Conservation (phyloP, 1,140 invertebrate genomes). For the Campoletis sonorensis region DNA sequence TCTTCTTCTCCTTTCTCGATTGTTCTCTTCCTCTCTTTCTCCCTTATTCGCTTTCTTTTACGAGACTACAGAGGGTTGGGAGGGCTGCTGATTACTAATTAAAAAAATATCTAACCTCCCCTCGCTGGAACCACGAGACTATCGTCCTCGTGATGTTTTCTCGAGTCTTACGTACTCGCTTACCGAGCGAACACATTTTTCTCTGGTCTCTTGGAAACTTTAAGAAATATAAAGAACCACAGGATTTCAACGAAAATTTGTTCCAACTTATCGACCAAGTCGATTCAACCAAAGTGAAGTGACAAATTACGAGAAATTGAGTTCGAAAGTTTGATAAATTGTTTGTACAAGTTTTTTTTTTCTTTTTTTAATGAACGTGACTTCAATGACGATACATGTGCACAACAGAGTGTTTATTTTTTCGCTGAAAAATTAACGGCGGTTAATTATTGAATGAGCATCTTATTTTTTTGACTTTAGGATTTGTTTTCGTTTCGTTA, state of each 20-base stretch:
- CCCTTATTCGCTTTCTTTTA: constrained; percentile 36
- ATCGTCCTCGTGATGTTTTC: constrained; percentile 16
- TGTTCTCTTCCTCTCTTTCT: constrained; percentile 41
- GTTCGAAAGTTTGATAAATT: background rate
- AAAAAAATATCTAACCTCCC: constrained; percentile 70
- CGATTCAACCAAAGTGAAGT: background rate
- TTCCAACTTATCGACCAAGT: background rate
- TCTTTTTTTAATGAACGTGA: background rate
- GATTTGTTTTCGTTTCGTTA: too few relatives aligned
- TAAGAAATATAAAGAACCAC: background rate
- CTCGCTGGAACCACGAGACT: background rate
- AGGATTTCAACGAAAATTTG: background rate
- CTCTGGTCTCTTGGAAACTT: background rate
- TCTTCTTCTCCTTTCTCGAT: constrained; percentile 38
- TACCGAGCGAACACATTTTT: constrained; percentile 19
- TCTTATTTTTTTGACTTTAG: too few relatives aligned
- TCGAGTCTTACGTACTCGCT: constrained; percentile 17
- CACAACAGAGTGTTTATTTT: background rate
- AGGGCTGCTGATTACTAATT: constrained; percentile 68
- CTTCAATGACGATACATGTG: background rate
- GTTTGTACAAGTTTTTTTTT: background rate
- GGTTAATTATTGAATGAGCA: background rate
- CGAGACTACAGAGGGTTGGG: constrained; percentile 59
- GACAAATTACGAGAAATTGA: background rate
- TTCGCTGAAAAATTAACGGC: background rate